Evolutionary conservation across 2,113 vertebrate species (phyloP).

Genomic region (Hassar affinis): DNA sequence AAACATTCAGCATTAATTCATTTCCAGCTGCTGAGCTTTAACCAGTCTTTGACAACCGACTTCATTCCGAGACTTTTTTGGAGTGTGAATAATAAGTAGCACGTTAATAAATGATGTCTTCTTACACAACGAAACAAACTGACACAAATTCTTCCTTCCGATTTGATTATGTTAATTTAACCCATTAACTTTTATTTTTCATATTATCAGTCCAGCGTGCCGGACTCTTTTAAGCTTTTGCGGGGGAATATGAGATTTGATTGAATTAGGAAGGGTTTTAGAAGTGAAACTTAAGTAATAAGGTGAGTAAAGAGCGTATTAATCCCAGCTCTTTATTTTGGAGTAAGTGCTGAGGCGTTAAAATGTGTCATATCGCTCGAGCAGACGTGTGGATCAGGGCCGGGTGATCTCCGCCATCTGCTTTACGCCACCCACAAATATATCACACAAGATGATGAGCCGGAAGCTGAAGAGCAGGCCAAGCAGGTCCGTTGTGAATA

Average conservation of each 20-base stretch:
- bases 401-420: slow-evolving; percentile 25
- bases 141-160: slow-evolving; percentile 29
- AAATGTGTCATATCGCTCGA: background rate
- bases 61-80: background rate
- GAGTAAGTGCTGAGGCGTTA: background rate
- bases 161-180: slow-evolving; percentile 35
- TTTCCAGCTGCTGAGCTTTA: slow-evolving; percentile 9
- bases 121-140: slow-evolving; percentile 23
- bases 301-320: slow-evolving; percentile 4
- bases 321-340: background rate
- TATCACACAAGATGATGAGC: slow-evolving; percentile 34
- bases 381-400: slow-evolving; percentile 2
- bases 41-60: slow-evolving; percentile 33
- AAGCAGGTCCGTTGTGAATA: slow-evolving; percentile 11
- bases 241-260: background rate
- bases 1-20: slow-evolving; percentile 22
- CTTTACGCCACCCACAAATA: slow-evolving; percentile 41
- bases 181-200: background rate
- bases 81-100: slow-evolving; percentile 5
- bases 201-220: background rate
- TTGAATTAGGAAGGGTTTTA: background rate
- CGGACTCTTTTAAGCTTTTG: background rate
- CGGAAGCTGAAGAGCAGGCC: slow-evolving; percentile 16
- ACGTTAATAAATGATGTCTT: slow-evolving; percentile 24
- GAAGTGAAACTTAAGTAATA: slow-evolving; percentile 15